A percentile compares a stretch with the other conserved stretches of the same genome.
Conservation (phyloP, 1,140 invertebrate genomes). For the Teleopsis dalmanni region DNA sequence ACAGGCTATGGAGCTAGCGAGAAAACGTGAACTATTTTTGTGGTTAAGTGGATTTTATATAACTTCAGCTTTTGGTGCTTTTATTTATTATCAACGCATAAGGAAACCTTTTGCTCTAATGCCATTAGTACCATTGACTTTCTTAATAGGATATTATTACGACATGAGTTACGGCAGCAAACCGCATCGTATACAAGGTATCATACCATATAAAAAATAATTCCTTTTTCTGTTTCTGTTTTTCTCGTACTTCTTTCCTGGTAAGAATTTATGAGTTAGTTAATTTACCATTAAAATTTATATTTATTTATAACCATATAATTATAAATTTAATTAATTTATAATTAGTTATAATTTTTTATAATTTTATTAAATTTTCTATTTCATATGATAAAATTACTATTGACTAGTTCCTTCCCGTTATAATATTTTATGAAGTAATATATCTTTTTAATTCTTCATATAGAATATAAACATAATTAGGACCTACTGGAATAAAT, state of each 20-base stretch:
- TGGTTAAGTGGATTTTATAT: conserved; percentile 66
- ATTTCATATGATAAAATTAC: too few species aligned
- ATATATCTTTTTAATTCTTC: too few species aligned
- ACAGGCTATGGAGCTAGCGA: conserved; percentile 63
- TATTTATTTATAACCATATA: too few species aligned
- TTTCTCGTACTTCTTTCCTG: conserved; percentile 3
- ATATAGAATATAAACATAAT: too few species aligned
- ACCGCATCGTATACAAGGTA: conserved; percentile 64
- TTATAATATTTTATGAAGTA: too few species aligned
- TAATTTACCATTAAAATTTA: too few species aligned
- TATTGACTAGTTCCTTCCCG: too few species aligned
- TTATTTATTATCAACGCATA: conserved; percentile 50
- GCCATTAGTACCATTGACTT: conserved; percentile 61
- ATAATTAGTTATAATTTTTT: too few species aligned
- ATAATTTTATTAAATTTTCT: too few species aligned
- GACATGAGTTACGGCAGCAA: conserved; percentile 73
- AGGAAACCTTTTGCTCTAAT: conserved; percentile 52
- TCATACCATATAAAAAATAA: conserved; percentile 13
- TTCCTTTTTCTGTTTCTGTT: conserved; percentile 18
- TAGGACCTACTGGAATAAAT: too few species aligned
- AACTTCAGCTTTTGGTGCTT: conserved; percentile 38
- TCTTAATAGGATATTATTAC: conserved; percentile 63
- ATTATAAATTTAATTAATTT: too few species aligned
- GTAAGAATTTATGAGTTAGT: too few species aligned
- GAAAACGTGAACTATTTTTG: conserved; percentile 60